Base-by-base conservation (phyloP, 2,797 vertebrate genomes). In the Tapera naevia region DNA sequence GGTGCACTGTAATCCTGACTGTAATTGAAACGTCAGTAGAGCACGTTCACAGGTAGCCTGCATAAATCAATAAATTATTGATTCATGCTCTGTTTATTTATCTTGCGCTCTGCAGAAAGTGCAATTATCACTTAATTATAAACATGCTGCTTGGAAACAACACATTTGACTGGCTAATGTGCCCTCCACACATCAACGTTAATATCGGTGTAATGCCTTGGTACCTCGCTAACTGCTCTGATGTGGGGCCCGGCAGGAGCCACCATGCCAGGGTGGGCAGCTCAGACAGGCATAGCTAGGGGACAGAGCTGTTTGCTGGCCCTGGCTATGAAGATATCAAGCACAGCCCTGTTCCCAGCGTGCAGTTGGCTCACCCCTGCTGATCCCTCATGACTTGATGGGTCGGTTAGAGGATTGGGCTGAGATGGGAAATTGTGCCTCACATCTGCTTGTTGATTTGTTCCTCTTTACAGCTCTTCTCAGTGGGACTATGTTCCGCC, bases 51-150 rank as follows among this genome's bases (percentile, higher is more conserved):
- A 97, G 93, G 96, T 97, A 96, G 97, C 83, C 94, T 93, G 88
- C 88, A 89, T 95, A 73, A 96, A 97, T 98, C 94, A 62, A 97
- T 97, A 96, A 70, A 21, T 62, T 97, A 97, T 97, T 96, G 98
- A 98, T 97, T 97, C 86, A 89, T 24, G 62, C 92, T 93, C 92
- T 95, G 90, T 96, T 97, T 97, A 95, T 97, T 97, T 97, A 91
- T 95, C 93, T 96, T 96, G 89, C 94, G 95, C 69, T 56, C 92
- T 92, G 80, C 84, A 97, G 95, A 97, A 97, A 97, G 95, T 92
- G 94, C 94, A 97, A 97, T 97, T 97, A 97, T 94, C 93, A 30
- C 96, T 97, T 97, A 96, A 98, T 98, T 98, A 97, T 95, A 96
- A 97, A 95, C 94, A 96, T 71, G 75, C 95, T 88, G 74, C 94